phyloP scores from a whole-genome alignment of 2,797 vertebrate genomes.

The Crenichthys baileyi region DNA sequence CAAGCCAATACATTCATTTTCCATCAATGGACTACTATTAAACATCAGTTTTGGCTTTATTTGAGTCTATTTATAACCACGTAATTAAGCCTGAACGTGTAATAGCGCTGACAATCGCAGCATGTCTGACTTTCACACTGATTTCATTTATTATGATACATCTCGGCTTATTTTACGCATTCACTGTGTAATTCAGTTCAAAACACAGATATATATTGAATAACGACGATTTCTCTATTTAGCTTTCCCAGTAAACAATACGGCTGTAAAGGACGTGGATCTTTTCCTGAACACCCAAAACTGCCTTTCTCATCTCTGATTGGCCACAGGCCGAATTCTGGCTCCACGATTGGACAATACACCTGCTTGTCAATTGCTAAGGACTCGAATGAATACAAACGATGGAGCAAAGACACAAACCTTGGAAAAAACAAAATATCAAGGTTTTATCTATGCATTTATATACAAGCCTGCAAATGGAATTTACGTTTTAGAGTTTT shows the following conservation, averaged over 20 bases:
- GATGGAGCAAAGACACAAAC: constrained; percentile 22
- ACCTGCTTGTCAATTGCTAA: constrained; percentile 51
- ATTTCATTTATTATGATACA: constrained; percentile 15
- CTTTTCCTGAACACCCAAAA: constrained; percentile 14
- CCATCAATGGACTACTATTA: neutral
- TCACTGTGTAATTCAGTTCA: neutral
- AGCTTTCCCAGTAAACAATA: constrained; percentile 9
- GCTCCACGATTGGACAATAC: constrained; percentile 56
- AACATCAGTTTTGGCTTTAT: neutral
- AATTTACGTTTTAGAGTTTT: neutral
- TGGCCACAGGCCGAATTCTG: constrained; percentile 21
- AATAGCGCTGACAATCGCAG: constrained; percentile 1
- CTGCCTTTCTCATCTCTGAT: constrained; percentile 30
- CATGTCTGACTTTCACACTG: constrained; percentile 6
- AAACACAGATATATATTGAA: neutral
- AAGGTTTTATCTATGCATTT: neutral
- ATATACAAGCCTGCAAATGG: neutral
- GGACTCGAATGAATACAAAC: constrained; percentile 46
- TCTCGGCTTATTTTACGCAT: neutral
- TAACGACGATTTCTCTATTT: neutral
- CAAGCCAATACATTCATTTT: neutral
- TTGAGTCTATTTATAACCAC: constrained; percentile 7
- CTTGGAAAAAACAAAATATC: constrained; percentile 18
- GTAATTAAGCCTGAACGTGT: neutral
- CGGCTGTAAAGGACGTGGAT: neutral